Evolutionary conservation across 2,888 invertebrate genomes (phyloP), one percentile per base, ranked within the genome.

Genomic region (Chalcis sispes): DNA sequence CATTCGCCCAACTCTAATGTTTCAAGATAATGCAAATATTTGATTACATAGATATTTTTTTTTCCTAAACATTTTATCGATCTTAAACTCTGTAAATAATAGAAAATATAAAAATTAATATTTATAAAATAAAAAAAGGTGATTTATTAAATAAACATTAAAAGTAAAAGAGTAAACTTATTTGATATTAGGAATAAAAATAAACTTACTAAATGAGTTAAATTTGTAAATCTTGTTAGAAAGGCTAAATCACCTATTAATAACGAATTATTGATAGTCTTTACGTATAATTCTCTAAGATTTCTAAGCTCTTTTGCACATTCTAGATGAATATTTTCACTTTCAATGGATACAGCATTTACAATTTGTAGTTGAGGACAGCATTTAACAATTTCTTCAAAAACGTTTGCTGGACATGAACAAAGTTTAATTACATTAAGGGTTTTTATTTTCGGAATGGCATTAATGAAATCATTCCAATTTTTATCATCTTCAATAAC

Each of bases 201-300:
- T 7, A 36, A 5, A 70, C 80, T 87, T 83, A 91, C 91, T 87
- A 96, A 89, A 83, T 93, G 93, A 80, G 92, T 92, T 61, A 66
- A 15, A 4, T 42, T 42, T n/a, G 10, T 23, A 42, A 42, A n/a
- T 23, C 23, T 10, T 36, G 13, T 27, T 18, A 91, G 86, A 59
- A 94, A 90, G 86, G 93, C 92, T 36, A 92, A 91, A 66, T 91
- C 90, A 25, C 7, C 36, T 10, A 7, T 36, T 65, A 95, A 89
- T 40, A 91, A 90, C 81, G 95, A 91, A 0, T 92, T 91, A 72
- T 91, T 90, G 13, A 93, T 91, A 76, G 95, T 93, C 88, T 95
- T 94, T 56, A 97, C 89, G 80, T 94, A 91, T 77, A 96, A 89
- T 85, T 95, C 94, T 81, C 91, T 90, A 75, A 96, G 91, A 66